Base-by-base conservation (phyloP, 2,113 vertebrate genomes). In the Lampris megalopsis region DNA sequence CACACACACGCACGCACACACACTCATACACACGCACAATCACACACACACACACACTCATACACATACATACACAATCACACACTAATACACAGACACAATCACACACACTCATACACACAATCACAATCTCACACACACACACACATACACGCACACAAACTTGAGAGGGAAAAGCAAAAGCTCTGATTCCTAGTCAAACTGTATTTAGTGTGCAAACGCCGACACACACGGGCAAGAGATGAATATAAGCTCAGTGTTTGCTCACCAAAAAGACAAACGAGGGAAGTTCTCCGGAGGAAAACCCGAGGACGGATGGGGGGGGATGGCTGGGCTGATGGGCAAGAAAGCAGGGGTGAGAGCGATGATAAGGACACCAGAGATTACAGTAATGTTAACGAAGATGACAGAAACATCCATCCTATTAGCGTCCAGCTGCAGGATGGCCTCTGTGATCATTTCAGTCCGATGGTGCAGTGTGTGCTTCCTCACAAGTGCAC, bases 141-240 rank as follows among this genome's bases (percentile, higher is more conserved):
- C 56, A 38, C 36, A 38, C 56, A 36, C 36, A 37, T 6, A 59
- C 60, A 61, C 68, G 72, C 73, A 66, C 74, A 77, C 61, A 81
- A 67, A 82, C 63, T 56, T 48, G 60, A 45, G 78, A 68, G 58
- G 72, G 50, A 50, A 73, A 61, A 68, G 53, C 69, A 71, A 68
- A 72, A 63, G 69, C 81, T 73, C 70, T 80, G 83, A 81, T 72
- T 89, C 71, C 59, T 63, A 68, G 70, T 80, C 74, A 77, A 83
- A 86, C 63, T 58, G 75, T n/a, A 75, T 75, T 85, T 67, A 80
- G 69, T 56, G 80, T 61, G 68, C 86, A 84, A 87, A 79, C 41
- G 72, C 80, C 83, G 68, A 82, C 68, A 77, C 76, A 54, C 43
- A 59, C 64, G 73, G 63, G 49, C 58, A 52, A 63, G 62, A 69